phyloP scores from a whole-genome alignment of 2,888 invertebrate genomes.

The Hirtodrosophila confusa region DNA sequence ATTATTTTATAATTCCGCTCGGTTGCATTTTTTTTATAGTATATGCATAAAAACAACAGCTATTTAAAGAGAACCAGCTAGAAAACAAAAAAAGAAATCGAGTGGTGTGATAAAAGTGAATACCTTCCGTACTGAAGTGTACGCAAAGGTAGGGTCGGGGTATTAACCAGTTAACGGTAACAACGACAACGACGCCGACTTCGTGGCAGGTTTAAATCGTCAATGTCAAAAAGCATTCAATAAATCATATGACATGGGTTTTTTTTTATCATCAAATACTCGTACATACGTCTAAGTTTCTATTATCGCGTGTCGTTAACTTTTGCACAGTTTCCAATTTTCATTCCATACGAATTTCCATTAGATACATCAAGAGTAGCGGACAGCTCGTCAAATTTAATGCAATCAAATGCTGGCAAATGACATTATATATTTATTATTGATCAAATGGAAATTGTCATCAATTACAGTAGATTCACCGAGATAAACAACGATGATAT shows the following conservation, averaged over 20 bases:
- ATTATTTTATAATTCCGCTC: slow-evolving; percentile 32
- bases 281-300: slow-evolving; percentile 1
- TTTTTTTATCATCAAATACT: slow-evolving; percentile 5
- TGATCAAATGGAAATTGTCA: slow-evolving; percentile 56
- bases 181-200: slow-evolving; percentile 11
- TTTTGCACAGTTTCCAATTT: slow-evolving; percentile 35
- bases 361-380: slow-evolving; percentile 31
- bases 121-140: background rate
- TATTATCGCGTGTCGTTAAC: slow-evolving; percentile 38
- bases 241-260: slow-evolving; percentile 41
- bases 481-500: slow-evolving; percentile 17
- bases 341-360: slow-evolving; percentile 30
- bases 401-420: slow-evolving; percentile 52
- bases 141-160: slow-evolving; percentile 7
- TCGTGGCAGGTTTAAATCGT: slow-evolving; percentile 42
- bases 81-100: slow-evolving; percentile 24
- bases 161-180: slow-evolving; percentile 46
- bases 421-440: slow-evolving; percentile 51
- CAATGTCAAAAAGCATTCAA: slow-evolving; percentile 55
- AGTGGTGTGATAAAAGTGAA: slow-evolving; percentile 10
- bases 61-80: slow-evolving; percentile 38
- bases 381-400: slow-evolving; percentile 50
- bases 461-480: slow-evolving; percentile 34
- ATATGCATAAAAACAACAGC: slow-evolving; percentile 30
- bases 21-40: slow-evolving; percentile 30